A percentile compares a stretch with the other conserved stretches of the same genome.
Conservation (phyloP, 2,113 vertebrate species). For the Pycnonotus jocosus region DNA sequence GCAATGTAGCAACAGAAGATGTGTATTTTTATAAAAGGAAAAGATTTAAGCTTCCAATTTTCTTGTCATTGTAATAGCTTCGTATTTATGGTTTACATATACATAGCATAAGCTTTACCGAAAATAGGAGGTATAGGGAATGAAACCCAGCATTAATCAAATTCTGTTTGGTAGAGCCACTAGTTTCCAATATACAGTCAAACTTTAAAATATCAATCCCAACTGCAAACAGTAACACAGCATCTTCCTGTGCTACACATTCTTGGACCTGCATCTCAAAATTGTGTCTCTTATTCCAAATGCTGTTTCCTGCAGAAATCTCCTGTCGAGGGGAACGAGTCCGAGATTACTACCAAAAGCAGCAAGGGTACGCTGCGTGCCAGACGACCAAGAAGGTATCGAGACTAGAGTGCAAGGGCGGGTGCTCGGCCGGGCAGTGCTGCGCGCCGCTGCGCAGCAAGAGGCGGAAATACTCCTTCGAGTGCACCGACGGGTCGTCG, state of each 20-base stretch:
- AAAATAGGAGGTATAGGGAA: constrained; percentile 36
- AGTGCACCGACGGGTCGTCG: constrained; percentile 95
- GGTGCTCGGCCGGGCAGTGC: constrained; percentile 84
- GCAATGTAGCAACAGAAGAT: constrained; percentile 56
- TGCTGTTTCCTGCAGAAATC: constrained; percentile 80
- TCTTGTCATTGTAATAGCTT: constrained; percentile 66
- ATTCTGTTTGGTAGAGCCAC: not conserved
- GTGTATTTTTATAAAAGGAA: constrained; percentile 63
- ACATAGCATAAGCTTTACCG: not conserved
- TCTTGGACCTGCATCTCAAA: not conserved
- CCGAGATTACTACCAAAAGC: constrained; percentile 96
- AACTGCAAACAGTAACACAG: not conserved
- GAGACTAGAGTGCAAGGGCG: constrained; percentile 90
- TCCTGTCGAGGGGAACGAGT: constrained; percentile 96
- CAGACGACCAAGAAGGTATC: constrained; percentile 98
- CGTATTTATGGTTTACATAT: constrained; percentile 61
- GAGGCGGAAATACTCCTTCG: constrained; percentile 96
- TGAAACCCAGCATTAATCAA: constrained; percentile 30
- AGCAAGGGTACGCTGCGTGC: constrained; percentile 98
- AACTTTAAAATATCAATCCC: not conserved
- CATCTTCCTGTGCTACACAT: not conserved
- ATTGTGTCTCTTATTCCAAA: not conserved
- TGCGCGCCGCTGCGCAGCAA: constrained; percentile 93
- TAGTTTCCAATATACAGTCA: not conserved
- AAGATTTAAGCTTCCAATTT: constrained; percentile 76